A percentile compares a stretch with the other conserved stretches of the same genome.
Evolutionary conservation across 2,888 invertebrate genomes (phyloP).

Genomic region (Lepidocyrtoides sp.): DNA sequence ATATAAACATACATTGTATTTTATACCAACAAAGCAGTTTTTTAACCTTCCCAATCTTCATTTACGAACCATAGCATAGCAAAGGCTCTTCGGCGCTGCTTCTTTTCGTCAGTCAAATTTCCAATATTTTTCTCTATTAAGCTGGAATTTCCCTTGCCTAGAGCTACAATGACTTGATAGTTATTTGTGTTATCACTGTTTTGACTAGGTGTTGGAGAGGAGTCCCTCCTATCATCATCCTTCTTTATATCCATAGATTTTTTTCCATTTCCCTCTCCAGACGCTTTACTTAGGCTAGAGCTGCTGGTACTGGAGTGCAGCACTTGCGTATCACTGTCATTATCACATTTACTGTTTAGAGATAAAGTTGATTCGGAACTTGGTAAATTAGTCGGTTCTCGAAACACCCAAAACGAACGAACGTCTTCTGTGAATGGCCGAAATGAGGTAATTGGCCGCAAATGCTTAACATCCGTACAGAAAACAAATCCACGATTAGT

Average conservation of each 20-base stretch:
- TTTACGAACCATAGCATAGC: conserved; percentile 83
- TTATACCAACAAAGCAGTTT: not conserved
- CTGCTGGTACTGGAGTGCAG: conserved; percentile 79
- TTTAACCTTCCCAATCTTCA: conserved; percentile 70
- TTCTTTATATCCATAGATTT: conserved; percentile 66
- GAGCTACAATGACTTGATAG: conserved; percentile 82
- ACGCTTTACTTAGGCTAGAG: conserved; percentile 70
- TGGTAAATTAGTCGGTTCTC: conserved; percentile 81
- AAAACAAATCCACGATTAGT: conserved; percentile 98
- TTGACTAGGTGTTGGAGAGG: conserved; percentile 81
- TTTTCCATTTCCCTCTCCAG: conserved; percentile 23
- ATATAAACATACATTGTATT: not conserved
- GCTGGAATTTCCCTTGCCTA: conserved; percentile 84
- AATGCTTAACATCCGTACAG: conserved; percentile 93
- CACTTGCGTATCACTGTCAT: conserved; percentile 73
- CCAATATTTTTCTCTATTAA: conserved; percentile 82
- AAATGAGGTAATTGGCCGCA: conserved; percentile 97
- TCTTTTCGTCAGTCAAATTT: conserved; percentile 73
- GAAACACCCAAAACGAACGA: conserved; percentile 86
- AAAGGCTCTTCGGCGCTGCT: conserved; percentile 82
- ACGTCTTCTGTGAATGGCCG: conserved; percentile 96
- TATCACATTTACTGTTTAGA: conserved; percentile 74
- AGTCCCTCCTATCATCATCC: conserved; percentile 59
- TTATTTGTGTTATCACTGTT: conserved; percentile 65
- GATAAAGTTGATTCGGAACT: conserved; percentile 69